Evolutionary conservation across 2,113 vertebrate genomes (phyloP), one percentile per base, ranked within the genome.

Genomic region (Gobio gobio): DNA sequence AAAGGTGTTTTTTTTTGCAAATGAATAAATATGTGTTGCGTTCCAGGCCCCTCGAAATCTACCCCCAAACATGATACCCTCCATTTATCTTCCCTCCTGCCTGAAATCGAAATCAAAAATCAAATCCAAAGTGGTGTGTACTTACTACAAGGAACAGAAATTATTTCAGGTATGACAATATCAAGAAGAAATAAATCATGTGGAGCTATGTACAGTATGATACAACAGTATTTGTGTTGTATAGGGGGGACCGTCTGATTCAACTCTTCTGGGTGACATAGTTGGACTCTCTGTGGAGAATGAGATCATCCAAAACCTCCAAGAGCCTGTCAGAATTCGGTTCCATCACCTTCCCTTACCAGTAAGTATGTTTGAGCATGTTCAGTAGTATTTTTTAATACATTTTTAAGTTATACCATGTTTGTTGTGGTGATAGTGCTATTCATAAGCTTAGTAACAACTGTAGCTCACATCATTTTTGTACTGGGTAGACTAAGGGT

Each of bases 201-300:
- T 47, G 43, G 22, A 43, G 5, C 22, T n/a, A 10, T 78, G 22
- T 47, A 18, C n/a, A 47, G 8, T 45, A 5, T 45, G 13, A 79
- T 16, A 47, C 14, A 63, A 18, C 14, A 47, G 20, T 66, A n/a
- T 56, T 33, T 87, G 22, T 24, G 77, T 73, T 80, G 9, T 59
- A 29, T 61, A 89, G 80, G 2, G 20, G n/a, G 26, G 0, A 10
- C 2, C 5, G 0, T n/a, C 20, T 3, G 1, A 88, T 0, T 4
- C 0, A n/a, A 18, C 1, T 56, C 18, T 93, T 51, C 88, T 93
- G 2, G 49, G 70, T 1, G 86, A 90, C n/a, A 91, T 95, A 72
- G 93, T 95, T 45, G 93, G 85, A 80, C 93, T 95, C 85, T 90
- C 88, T 1, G 87, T 95, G 63, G 91, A 91, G 85, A 93, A 94